A percentile compares a stretch with the other conserved stretches of the same genome.
Evolutionary conservation across 2,797 vertebrate genomes (phyloP).

Genomic region (Parauchenoglanis punctatus): DNA sequence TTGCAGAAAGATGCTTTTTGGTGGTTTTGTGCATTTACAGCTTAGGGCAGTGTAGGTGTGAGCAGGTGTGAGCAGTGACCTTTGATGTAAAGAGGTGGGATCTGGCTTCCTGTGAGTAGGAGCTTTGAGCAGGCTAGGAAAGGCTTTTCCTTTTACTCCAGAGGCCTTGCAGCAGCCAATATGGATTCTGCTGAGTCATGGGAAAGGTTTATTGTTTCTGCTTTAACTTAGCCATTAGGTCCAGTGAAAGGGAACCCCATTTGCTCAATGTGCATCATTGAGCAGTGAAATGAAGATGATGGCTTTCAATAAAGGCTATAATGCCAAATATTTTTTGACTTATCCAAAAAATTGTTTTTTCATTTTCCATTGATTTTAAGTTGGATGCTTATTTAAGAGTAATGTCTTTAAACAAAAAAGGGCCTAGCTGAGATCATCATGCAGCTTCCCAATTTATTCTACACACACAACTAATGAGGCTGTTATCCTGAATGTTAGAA

Average conservation of each 20-base stretch:
- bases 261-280: neutral
- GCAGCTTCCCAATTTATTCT: neutral
- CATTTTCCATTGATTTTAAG: neutral
- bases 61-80: neutral
- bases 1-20: slow-evolving; percentile 10
- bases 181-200: slow-evolving; percentile 50
- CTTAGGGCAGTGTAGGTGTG: neutral
- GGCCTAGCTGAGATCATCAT: neutral
- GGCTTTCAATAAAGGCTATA: neutral
- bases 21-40: slow-evolving; percentile 8
- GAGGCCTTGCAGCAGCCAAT: slow-evolving; percentile 16
- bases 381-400: neutral
- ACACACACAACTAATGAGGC: neutral
- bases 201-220: slow-evolving; percentile 32
- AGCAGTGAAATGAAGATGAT: neutral
- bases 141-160: slow-evolving; percentile 36
- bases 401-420: neutral
- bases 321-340: neutral
- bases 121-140: neutral
- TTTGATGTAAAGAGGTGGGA: slow-evolving; percentile 25
- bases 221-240: neutral
- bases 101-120: slow-evolving; percentile 17
- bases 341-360: neutral
- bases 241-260: neutral
- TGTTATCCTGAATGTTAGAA: slow-evolving; percentile 1